Base-by-base conservation (phyloP, 1,140 invertebrate species). In the Probaryconus sp. region DNA sequence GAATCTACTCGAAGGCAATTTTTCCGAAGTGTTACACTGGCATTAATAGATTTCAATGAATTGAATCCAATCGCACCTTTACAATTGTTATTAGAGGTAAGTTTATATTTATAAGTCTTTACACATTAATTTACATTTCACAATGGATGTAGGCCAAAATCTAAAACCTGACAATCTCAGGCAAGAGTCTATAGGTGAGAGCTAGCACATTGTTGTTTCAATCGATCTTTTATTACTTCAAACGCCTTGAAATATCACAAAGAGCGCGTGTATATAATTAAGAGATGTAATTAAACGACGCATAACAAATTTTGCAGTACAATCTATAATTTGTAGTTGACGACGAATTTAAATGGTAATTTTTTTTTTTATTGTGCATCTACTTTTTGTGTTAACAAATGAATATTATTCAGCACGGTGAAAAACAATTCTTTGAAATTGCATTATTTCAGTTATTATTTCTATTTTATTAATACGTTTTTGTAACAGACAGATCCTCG, bases 21-120 rank as follows among this genome's bases (percentile, higher is more conserved):
- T 83, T 98, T 98, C 89, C 95, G 94, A 83, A 98, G 96, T 71
- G 94, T 99, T 67, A 94, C 96, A 1, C 92, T 94, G 79, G 95
- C 97, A 0, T 88, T 99, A 63, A 90, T 95, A n/a, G 98, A 99
- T 87, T 99, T 99, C 88, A 94, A 94, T 81, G 98, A 99, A 84
- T 84, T 99, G 30, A 98, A 97, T 86, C 96, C 97, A 3, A 94
- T 97, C 53, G 95, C 96, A 24, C 97, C 97, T 7, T 89, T 99
- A 42, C 96, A 98, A 80, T 88, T 96, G 65, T 87, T 99, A 5
- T 90, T 99, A 31, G 97, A 99, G 87, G 95, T 94, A 87, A 79
- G 45, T 20, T 37, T 63, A 40, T 64, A 38, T 43, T 48, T 38
- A 51, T 51, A 58, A 5, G 5, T 40, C 17, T 71, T 30, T 63